Evolutionary conservation across 2,888 invertebrate genomes (phyloP).

Genomic region (Eupithecia dodoneata): DNA sequence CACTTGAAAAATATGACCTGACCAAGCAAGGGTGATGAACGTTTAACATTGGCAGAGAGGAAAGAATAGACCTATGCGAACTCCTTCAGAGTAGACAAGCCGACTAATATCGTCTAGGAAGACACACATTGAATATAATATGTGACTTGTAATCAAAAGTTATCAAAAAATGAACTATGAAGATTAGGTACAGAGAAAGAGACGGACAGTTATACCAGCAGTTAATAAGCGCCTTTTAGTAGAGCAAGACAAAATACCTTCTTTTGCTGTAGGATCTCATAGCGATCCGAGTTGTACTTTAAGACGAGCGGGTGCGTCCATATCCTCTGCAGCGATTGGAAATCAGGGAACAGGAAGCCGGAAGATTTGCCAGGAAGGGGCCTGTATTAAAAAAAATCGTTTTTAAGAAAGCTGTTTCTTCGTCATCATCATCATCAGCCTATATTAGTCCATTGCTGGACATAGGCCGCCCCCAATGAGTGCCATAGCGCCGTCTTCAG

Average conservation of each 20-base stretch:
- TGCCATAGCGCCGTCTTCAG: no score
- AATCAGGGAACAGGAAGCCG: slow-evolving; percentile 88
- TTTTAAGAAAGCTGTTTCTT: neutral
- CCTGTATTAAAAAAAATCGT: slow-evolving; percentile 49
- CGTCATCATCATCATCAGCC: no score
- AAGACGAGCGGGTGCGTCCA: slow-evolving; percentile 93
- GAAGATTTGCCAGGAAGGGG: slow-evolving; percentile 80
- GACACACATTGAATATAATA: neutral
- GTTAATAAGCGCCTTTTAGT: neutral
- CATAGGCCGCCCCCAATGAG: no score
- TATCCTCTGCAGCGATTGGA: slow-evolving; percentile 90
- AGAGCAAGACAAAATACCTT: slow-evolving; percentile 58
- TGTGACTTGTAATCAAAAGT: no score
- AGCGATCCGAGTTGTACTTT: slow-evolving; percentile 86
- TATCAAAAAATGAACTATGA: no score
- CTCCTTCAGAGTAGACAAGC: neutral
- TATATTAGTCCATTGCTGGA: no score
- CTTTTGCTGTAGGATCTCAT: slow-evolving; percentile 81
- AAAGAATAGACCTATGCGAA: neutral
- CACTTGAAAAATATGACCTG: neutral
- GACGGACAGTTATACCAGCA: neutral
- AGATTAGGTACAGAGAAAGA: neutral
- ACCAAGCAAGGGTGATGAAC: no score
- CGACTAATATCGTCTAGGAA: neutral
- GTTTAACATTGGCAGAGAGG: neutral